Base-by-base conservation (phyloP, 2,888 invertebrate genomes). In the Lasioglossum zephyrum region DNA sequence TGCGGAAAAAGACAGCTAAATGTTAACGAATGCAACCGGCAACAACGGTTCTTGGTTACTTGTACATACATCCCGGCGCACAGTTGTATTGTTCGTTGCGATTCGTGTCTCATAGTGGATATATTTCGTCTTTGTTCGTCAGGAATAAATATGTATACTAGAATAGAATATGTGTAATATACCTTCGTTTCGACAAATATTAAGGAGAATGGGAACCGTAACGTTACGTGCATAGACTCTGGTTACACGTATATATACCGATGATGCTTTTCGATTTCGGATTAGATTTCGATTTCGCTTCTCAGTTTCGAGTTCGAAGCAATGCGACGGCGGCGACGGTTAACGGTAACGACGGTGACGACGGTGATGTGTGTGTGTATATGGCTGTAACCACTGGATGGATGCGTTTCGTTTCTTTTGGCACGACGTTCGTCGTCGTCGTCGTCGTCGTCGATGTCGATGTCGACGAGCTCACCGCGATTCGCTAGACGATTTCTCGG, bases 21-120 rank as follows among this genome's bases (percentile, higher is more conserved):
- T 44, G 31, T 66, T 66, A 66, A 66, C 66, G 66, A 22, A n/a
- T 69, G 22, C 69, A 36, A 77, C 49, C 13, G 49, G 47, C 49
- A 39, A 31, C 63, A 31, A 63, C 63, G 31, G 6, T 26, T 49
- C 39, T 26, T 16, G n/a, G 69, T 63, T 36, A 69, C 77, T 77
- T 26, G 77, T 49, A 49, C 44, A 49, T 73, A 49, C 49, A 69
- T 26, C 49, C 69, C n/a, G n/a, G 22, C n/a, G 39, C 39, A 5
- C 18, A 39, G 69, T 49, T n/a, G 77, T 31, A 4, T n/a, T 6
- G 36, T 47, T 63, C 16, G 47, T 69, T 53, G 66, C 13, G n/a
- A 26, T 53, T 47, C 39, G 8, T 39, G 36, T 66, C 44, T 36
- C 76, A 49, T 66, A 49, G 16, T 47, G 47, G 31, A 47, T 66